phyloP scores from a whole-genome alignment of 2,888 invertebrate genomes.

The Branchipolynoe longqiensis region DNA sequence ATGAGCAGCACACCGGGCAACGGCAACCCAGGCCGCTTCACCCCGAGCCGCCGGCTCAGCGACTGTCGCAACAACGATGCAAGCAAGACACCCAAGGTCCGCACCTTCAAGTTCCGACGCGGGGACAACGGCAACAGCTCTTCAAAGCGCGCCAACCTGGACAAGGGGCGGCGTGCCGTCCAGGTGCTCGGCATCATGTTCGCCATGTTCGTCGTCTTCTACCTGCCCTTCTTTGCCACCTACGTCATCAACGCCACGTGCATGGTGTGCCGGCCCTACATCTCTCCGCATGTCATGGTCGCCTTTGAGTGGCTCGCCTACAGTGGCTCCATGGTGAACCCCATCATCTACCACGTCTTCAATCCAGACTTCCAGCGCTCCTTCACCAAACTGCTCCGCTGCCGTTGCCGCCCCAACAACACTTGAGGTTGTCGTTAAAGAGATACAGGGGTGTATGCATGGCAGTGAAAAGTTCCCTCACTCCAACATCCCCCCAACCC shows the following conservation, averaged over 20 bases:
- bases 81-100: background rate
- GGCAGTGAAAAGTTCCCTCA: too few relatives aligned
- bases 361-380: conserved; percentile 71
- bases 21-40: background rate
- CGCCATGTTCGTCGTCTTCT: conserved; percentile 71
- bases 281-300: conserved; percentile 64
- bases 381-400: conserved; percentile 70
- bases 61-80: background rate
- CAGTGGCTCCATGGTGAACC: conserved; percentile 71
- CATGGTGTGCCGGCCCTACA: conserved; percentile 63
- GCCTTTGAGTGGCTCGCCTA: conserved; percentile 71
- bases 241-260: conserved; percentile 69
- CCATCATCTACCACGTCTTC: conserved; percentile 72
- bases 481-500: too few relatives aligned
- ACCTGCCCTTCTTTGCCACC: conserved; percentile 71
- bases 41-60: conserved; percentile 29
- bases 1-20: conserved; percentile 10
- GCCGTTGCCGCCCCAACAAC: conserved; percentile 57
- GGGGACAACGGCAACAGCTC: conserved; percentile 16
- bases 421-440: conserved; percentile 4
- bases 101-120: conserved; percentile 53
- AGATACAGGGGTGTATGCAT: too few relatives aligned
- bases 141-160: conserved; percentile 50
- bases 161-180: conserved; percentile 69
- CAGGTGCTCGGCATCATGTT: conserved; percentile 72